Conservation (phyloP, 2,113 vertebrate species). For the Tichodroma muraria region DNA sequence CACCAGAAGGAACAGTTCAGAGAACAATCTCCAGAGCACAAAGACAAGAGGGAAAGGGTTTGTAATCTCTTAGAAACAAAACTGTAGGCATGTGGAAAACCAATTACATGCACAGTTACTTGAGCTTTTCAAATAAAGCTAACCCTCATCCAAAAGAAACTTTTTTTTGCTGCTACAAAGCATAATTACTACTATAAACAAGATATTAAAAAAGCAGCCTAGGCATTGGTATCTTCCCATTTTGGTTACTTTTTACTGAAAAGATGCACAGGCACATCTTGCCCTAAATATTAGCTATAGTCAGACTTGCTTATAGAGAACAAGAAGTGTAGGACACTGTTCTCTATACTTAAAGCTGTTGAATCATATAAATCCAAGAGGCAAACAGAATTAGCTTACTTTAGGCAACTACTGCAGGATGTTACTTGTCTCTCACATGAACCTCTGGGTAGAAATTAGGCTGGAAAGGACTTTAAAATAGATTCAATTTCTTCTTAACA, state of each 20-base stretch:
- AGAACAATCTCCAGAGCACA: background rate
- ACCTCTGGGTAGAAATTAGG: background rate
- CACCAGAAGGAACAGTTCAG: background rate
- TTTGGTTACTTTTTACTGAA: background rate
- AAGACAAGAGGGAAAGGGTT: background rate
- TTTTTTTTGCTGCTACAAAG: background rate
- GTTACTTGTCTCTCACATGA: background rate
- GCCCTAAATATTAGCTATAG: background rate
- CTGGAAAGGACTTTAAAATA: constrained; percentile 1
- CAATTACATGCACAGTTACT: background rate
- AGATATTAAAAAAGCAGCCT: background rate
- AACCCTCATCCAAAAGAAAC: background rate
- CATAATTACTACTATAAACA: background rate
- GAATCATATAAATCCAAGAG: background rate
- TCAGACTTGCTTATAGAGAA: background rate
- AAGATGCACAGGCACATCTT: background rate
- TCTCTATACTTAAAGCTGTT: background rate
- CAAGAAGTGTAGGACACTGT: background rate
- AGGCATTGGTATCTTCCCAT: background rate
- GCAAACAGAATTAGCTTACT: background rate
- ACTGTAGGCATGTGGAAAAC: background rate
- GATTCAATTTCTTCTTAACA: constrained; percentile 11
- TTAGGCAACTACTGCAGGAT: background rate
- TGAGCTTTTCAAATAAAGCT: background rate
- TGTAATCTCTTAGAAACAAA: background rate